Percentiles rank a stretch among this genome's conserved stretches.
Evolutionary conservation across 2,888 invertebrate species (phyloP).

Genomic region (Agriopis marginaria): DNA sequence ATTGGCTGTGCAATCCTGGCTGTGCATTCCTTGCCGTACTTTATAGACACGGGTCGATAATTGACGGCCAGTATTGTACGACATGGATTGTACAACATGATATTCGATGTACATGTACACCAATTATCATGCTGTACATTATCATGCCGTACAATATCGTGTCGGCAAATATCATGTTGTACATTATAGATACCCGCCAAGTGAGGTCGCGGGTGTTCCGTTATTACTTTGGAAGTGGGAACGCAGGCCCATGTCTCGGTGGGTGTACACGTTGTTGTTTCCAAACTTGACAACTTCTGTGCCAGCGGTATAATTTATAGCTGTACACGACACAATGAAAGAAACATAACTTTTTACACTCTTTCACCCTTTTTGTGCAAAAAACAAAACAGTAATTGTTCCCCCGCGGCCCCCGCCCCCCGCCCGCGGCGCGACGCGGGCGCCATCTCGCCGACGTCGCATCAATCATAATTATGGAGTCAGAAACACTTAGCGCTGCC

Average conservation of each 20-base stretch:
- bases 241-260: background rate
- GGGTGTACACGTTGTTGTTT: constrained; percentile 6
- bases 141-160: too few relatives aligned
- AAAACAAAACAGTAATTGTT: constrained; percentile 26
- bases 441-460: constrained; percentile 16
- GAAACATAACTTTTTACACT: constrained; percentile 30
- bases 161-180: too few relatives aligned
- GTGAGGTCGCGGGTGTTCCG: background rate
- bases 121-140: too few relatives aligned
- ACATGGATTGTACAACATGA: too few relatives aligned
- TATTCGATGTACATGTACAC: too few relatives aligned
- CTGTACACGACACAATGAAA: constrained; percentile 30
- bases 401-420: background rate
- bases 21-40: too few relatives aligned
- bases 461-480: constrained; percentile 45
- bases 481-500: constrained; percentile 39
- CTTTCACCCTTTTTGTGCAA: constrained; percentile 15
- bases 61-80: too few relatives aligned
- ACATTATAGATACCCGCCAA: too few relatives aligned
- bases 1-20: too few relatives aligned
- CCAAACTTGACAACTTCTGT: background rate
- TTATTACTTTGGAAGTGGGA: background rate
- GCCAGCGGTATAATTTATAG: constrained; percentile 25
- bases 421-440: constrained; percentile 14
- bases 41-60: too few relatives aligned